Base-by-base conservation (phyloP, 2,888 invertebrate genomes). In the Trypoxylon attenuatum region DNA sequence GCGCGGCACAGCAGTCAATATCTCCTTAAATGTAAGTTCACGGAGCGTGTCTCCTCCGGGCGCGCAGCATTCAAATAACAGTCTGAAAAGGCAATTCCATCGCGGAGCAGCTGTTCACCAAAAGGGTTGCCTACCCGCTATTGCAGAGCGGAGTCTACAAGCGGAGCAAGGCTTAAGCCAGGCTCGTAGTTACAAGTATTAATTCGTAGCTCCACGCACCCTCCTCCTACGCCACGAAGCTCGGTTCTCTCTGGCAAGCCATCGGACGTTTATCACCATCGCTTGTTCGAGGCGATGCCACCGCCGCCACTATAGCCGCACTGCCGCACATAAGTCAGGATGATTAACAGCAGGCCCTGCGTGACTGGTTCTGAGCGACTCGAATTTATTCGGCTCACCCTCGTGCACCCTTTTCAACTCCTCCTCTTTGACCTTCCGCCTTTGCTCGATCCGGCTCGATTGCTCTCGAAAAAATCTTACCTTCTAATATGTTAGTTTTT, bases 271-370 rank as follows among this genome's bases (percentile, higher is more conserved):
- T 77, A 78, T 78, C 78, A 77, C 67, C 69, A 71, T 77, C 71
- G 69, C 67, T 74, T 69, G 70, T 72, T 67, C 61, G 61, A 61
- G 59, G 67, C 69, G 69, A 70, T n/a, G n/a, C n/a, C n/a, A n/a
- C n/a, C n/a, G n/a, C n/a, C n/a, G n/a, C n/a, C n/a, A n/a, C n/a
- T n/a, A n/a, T 78, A 69, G 71, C 68, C 47, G 57, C 53, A 50
- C 72, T 71, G 66, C 68, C 71, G 71, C 74, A 81, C 80, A 82
- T 81, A 82, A 83, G 81, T 82, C 80, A 80, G 71, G 72, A 82
- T 80, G 79, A 82, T 83, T 82, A 82, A 82, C 82, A 82, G 82
- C 79, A 65, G 75, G 78, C 72, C 73, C 76, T 83, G 82, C 83
- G 80, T 82, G 82, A 83, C 82, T 75, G 77, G 77, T 69, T 71